Percentiles rank a stretch among this genome's conserved stretches.
Conservation (phyloP, 2,888 invertebrate genomes). For the Drosophila rubida region DNA sequence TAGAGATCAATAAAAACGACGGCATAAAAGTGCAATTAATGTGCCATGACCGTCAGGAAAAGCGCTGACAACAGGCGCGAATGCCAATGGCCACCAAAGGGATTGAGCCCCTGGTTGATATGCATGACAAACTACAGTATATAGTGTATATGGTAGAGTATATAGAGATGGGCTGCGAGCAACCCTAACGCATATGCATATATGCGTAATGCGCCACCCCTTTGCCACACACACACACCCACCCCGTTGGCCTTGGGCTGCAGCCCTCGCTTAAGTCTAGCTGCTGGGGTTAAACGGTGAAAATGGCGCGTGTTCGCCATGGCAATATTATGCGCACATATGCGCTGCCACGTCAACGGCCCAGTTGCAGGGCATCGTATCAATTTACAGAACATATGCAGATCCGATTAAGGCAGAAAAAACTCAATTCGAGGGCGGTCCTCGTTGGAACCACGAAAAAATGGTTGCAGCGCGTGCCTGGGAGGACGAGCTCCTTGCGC, state of each 20-base stretch:
- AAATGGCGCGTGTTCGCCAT: conserved; percentile 70
- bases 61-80: conserved; percentile 24
- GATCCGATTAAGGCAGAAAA: conserved; percentile 65
- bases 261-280: conserved; percentile 46
- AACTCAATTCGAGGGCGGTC: conserved; percentile 36
- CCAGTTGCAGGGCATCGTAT: conserved; percentile 63
- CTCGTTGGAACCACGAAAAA: conserved; percentile 38
- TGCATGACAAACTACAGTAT: conserved; percentile 50
- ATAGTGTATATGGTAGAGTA: conserved; percentile 2
- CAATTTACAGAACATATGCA: conserved; percentile 78
- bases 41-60: conserved; percentile 59
- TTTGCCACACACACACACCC: conserved; percentile 51
- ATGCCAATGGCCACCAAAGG: conserved; percentile 47
- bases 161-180: conserved; percentile 23
- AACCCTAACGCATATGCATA: conserved; percentile 73
- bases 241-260: conserved; percentile 41
- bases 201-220: conserved; percentile 77
- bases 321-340: conserved; percentile 49
- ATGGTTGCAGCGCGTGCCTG: conserved; percentile 51
- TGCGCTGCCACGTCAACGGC: conserved; percentile 8
- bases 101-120: conserved; percentile 37
- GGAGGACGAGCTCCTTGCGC: conserved; percentile 30
- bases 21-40: conserved; percentile 72
- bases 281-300: conserved; percentile 63
- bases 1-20: conserved; percentile 68